Evolutionary conservation across 2,113 vertebrate species (phyloP).

Genomic region (Talpa occidentalis): DNA sequence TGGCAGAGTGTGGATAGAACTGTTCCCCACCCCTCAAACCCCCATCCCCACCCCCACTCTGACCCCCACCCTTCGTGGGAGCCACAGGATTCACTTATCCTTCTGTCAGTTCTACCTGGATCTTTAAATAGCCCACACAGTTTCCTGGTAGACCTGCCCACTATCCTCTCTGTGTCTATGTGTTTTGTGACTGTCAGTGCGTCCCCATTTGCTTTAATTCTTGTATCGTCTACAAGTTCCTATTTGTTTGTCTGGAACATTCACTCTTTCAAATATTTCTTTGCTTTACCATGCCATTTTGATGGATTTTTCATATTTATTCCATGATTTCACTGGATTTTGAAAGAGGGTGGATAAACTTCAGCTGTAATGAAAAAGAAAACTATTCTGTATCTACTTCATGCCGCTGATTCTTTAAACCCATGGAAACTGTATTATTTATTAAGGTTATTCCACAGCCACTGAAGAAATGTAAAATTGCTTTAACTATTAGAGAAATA

Average conservation of each 20-base stretch:
- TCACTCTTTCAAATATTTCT: neutral
- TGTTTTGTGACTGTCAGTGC: neutral
- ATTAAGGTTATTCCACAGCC: neutral
- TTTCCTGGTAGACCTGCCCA: neutral
- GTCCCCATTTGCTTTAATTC: neutral
- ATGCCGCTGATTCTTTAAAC: neutral
- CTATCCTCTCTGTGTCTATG: neutral
- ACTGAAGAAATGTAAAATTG: neutral
- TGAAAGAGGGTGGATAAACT: neutral
- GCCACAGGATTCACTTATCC: neutral
- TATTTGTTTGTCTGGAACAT: neutral
- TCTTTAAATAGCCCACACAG: neutral
- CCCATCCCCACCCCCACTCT: too few relatives aligned
- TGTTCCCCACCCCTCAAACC: neutral
- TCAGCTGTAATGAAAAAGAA: neutral
- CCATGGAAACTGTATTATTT: neutral
- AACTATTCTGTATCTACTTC: neutral
- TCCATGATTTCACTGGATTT: constrained; percentile 7
- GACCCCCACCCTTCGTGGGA: rapidly evolving
- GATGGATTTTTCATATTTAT: neutral
- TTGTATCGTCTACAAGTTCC: neutral
- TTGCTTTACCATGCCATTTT: neutral
- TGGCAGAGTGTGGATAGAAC: too few relatives aligned
- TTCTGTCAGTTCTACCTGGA: neutral
- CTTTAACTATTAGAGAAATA: neutral